Base-by-base conservation (phyloP, 2,888 invertebrate species). In the Ptychoptera contaminata region DNA sequence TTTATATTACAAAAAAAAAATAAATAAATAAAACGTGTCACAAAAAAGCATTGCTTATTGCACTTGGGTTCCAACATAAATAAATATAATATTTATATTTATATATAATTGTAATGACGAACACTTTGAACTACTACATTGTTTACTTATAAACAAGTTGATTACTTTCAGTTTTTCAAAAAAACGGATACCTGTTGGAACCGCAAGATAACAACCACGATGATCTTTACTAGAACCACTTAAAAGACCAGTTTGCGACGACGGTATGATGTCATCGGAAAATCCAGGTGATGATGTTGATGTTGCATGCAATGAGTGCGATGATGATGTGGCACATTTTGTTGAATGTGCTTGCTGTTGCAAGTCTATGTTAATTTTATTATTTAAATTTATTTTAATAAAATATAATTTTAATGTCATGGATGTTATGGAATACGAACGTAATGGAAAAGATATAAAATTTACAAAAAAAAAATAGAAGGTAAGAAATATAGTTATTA, bases 191-290 rank as follows among this genome's bases (percentile, higher is more conserved):
- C 65, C 65, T 65, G 74, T 74, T 69, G 76, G 75, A 55, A 76
- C 74, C 53, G 75, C 71, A 59, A 75, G 65, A 60, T 76, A 76
- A 55, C 70, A 72, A 62, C 76, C 75, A 54, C 73, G 69, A 58
- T 71, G 67, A 60, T 75, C 75, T 59, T 56, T 63, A 58, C 46
- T 48, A 51, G 63, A 57, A 49, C 69, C 68, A 55, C 68, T 70
- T 52, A 73, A 68, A 51, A 72, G 68, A 56, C 68, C 71, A 47
- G 67, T 68, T 58, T 72, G 68, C 51, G 70, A 67, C 50, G 70
- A 67, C 48, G 70, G 65, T n/a, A 40, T 40, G 38, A 29, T 9
- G 16, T 8, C 29, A 9, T 11, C 29, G 15, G 32, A 31, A 15
- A 29, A 8, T 10, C n/a, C 14, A 32, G 9, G 32, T 32, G 23